These are phyloP conservation scores for Halictus rubicundus DNA, from an alignment of 1,140 invertebrate genomes.

Conservation along the genomic window DNA sequence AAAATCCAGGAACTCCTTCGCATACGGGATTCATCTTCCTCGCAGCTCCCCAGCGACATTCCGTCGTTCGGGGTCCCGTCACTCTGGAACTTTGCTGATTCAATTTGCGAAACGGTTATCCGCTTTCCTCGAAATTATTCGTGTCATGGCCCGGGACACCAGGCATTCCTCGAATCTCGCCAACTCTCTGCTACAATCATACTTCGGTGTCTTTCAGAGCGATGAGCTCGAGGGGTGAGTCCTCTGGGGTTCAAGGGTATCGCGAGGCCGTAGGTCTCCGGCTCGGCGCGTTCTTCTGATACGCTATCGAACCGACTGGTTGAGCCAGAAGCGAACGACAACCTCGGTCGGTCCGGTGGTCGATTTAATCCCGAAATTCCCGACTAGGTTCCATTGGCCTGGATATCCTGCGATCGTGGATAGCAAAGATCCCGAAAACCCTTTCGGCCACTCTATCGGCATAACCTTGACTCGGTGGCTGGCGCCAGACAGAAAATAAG, in stretches of 20 bases:
- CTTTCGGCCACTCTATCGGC: slow-evolving; percentile 29
- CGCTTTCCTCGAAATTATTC: neutral
- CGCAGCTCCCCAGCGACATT: too few relatives aligned
- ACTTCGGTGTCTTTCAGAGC: neutral
- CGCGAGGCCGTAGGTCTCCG: slow-evolving; percentile 56
- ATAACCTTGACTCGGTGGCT: slow-evolving; percentile 53
- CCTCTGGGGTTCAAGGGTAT: slow-evolving; percentile 26
- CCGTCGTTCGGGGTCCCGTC: neutral
- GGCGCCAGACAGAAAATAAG: slow-evolving; percentile 41
- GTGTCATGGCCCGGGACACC: neutral
- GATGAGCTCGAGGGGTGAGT: neutral
- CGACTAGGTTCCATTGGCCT: slow-evolving; percentile 50
- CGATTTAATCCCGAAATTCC: slow-evolving; percentile 62
- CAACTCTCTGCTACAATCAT: neutral
- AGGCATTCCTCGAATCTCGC: neutral
- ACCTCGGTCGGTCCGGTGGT: slow-evolving; percentile 33
- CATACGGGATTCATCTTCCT: neutral
- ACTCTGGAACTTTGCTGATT: neutral
- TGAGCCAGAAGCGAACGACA: slow-evolving; percentile 58
- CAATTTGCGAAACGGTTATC: neutral
- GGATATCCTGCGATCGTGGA: slow-evolving; percentile 46
- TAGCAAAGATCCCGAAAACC: slow-evolving; percentile 25
- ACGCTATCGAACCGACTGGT: slow-evolving; percentile 61
- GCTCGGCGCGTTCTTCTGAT: slow-evolving; percentile 51
- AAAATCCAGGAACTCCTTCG: neutral